These are phyloP conservation scores for Aquatica leii DNA, from an alignment of 2,888 invertebrate species.

Conservation along the genomic window DNA sequence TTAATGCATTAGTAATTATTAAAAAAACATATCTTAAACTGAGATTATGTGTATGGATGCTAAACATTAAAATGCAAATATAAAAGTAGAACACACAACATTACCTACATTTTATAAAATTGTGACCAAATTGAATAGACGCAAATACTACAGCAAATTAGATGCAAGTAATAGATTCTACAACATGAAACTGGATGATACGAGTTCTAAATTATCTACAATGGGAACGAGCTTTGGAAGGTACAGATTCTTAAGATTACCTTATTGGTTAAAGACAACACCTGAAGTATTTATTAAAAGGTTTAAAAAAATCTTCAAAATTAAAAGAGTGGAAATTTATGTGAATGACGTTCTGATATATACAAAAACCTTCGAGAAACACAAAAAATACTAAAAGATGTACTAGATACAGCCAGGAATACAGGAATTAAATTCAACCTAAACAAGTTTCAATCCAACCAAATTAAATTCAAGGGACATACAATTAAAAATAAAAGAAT, in stretches of 20 bases:
- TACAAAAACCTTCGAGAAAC: not conserved
- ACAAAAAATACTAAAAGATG: not conserved
- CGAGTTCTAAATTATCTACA: not conserved
- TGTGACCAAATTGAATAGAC: slow-evolving; percentile 24
- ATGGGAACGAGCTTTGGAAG: not conserved
- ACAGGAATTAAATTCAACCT: not conserved
- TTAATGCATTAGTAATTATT: slow-evolving; percentile 41
- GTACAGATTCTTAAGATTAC: not conserved
- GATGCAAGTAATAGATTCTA: slow-evolving; percentile 44
- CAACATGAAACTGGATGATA: slow-evolving; percentile 39
- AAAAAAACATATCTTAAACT: slow-evolving; percentile 32
- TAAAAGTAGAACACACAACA: slow-evolving; percentile 31
- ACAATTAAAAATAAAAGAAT: not conserved
- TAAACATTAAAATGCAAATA: slow-evolving; percentile 35
- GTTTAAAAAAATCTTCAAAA: not conserved
- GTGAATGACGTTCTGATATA: not conserved
- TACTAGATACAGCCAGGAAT: not conserved
- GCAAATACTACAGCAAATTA: slow-evolving; percentile 33
- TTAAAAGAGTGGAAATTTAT: not conserved
- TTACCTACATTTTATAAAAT: slow-evolving; percentile 39
- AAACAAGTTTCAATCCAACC: not conserved
- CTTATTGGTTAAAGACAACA: not conserved
- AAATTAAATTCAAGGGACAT: not conserved
- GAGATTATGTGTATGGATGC: slow-evolving; percentile 39
- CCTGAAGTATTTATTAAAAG: not conserved